Percentiles rank a stretch among this genome's conserved stretches.
phyloP scores from a whole-genome alignment of 1,140 invertebrate genomes.

The Pogonognathellus flavescens region DNA sequence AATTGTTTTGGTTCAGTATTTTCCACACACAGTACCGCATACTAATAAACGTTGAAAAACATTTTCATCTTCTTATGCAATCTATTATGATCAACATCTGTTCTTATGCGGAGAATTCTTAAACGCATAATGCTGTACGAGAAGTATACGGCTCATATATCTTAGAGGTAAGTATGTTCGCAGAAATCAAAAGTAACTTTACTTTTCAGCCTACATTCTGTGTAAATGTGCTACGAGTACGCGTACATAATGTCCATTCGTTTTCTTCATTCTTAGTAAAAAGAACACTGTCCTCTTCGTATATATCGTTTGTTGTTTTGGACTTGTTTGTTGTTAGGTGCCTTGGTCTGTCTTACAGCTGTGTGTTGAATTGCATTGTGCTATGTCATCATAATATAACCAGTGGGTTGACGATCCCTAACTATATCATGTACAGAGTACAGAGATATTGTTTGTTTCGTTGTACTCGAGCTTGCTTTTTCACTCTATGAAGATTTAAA shows the following conservation, averaged over 20 bases:
- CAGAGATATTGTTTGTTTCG: too few relatives aligned
- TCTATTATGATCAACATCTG: background rate
- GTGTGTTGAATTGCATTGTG: background rate
- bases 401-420: background rate
- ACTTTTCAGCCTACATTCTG: background rate
- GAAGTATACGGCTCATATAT: background rate
- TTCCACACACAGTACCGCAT: too few relatives aligned
- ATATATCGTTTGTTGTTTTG: too few relatives aligned
- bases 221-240: too few relatives aligned
- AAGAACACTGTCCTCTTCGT: too few relatives aligned
- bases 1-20: too few relatives aligned
- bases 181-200: conserved; percentile 5
- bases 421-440: background rate
- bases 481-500: background rate
- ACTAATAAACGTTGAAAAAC: too few relatives aligned
- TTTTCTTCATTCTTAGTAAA: too few relatives aligned
- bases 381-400: background rate
- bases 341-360: background rate
- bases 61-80: conserved; percentile 27
- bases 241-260: too few relatives aligned
- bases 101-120: background rate
- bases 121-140: background rate
- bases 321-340: too few relatives aligned
- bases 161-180: background rate
- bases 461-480: background rate